Conservation (phyloP, 2,888 invertebrate species). For the Perizoma affinitatum region DNA sequence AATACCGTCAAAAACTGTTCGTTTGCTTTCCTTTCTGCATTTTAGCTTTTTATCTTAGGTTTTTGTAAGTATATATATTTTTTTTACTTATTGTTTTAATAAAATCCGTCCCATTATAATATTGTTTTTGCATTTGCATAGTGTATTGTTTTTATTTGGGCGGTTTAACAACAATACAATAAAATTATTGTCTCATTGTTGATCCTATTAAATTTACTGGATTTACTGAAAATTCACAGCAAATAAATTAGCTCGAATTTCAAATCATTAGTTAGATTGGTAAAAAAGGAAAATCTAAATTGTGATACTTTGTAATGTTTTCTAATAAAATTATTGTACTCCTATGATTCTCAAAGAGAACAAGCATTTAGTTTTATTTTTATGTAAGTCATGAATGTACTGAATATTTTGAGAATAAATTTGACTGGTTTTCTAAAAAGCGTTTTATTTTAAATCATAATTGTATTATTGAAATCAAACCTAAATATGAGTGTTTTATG, state of each 20-base stretch:
- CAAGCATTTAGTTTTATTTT: slow-evolving; percentile 22
- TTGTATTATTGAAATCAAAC: no score
- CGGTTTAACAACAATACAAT: neutral
- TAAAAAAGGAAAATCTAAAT: slow-evolving; percentile 7
- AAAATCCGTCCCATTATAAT: slow-evolving; percentile 18
- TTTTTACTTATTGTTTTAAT: slow-evolving; percentile 6
- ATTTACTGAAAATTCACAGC: no score
- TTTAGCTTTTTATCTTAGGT: neutral
- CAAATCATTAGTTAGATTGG: no score
- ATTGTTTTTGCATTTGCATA: neutral
- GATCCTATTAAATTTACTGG: no score
- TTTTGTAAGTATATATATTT: no score
- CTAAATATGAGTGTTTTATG: no score
- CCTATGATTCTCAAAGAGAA: slow-evolving; percentile 31
- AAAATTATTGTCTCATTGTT: no score
- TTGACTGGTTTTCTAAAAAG: slow-evolving; percentile 46
- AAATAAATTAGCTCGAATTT: no score
- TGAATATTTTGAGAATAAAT: slow-evolving; percentile 48
- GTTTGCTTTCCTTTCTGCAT: neutral
- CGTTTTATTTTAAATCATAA: slow-evolving; percentile 7
- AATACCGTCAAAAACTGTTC: neutral
- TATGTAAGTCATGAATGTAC: slow-evolving; percentile 9
- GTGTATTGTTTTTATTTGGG: slow-evolving; percentile 1
- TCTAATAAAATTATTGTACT: slow-evolving; percentile 15
- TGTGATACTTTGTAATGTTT: slow-evolving; percentile 26